Percentiles rank a stretch among this genome's conserved stretches.
phyloP scores from a whole-genome alignment of 2,797 vertebrate species.

The Crocidura indochinensis region DNA sequence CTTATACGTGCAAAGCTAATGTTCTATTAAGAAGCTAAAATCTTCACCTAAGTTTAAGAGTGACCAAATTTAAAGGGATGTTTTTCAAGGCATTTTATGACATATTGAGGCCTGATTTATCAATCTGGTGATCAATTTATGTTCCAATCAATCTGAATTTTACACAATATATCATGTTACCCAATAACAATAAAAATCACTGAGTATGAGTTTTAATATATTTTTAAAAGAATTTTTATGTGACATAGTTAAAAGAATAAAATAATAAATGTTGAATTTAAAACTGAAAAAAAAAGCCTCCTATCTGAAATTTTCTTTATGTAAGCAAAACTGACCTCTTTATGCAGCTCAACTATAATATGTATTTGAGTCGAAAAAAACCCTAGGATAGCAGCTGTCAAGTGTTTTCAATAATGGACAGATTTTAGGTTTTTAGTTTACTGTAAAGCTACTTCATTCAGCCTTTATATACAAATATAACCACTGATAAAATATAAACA shows the following conservation, averaged over 20 bases:
- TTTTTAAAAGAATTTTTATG: not conserved
- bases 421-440: not conserved
- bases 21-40: too few relatives aligned
- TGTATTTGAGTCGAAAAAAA: slow-evolving; percentile 22
- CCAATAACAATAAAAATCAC: slow-evolving; percentile 27
- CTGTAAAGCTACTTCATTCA: not conserved
- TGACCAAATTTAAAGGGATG: not conserved
- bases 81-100: slow-evolving; percentile 19
- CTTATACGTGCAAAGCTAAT: too few relatives aligned
- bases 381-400: not conserved
- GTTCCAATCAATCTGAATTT: not conserved
- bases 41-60: too few relatives aligned
- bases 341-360: not conserved
- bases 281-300: not conserved
- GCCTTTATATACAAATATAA: not conserved
- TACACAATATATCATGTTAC: not conserved
- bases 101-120: not conserved
- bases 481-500: not conserved
- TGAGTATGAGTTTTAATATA: not conserved
- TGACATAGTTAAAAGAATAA: not conserved
- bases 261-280: slow-evolving; percentile 32
- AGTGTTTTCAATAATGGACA: not conserved
- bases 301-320: slow-evolving; percentile 43
- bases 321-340: slow-evolving; percentile 55
- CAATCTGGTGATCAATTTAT: not conserved